These are phyloP conservation scores for Trypoxylon attenuatum DNA, from an alignment of 2,888 invertebrate genomes.

Conservation along the genomic window DNA sequence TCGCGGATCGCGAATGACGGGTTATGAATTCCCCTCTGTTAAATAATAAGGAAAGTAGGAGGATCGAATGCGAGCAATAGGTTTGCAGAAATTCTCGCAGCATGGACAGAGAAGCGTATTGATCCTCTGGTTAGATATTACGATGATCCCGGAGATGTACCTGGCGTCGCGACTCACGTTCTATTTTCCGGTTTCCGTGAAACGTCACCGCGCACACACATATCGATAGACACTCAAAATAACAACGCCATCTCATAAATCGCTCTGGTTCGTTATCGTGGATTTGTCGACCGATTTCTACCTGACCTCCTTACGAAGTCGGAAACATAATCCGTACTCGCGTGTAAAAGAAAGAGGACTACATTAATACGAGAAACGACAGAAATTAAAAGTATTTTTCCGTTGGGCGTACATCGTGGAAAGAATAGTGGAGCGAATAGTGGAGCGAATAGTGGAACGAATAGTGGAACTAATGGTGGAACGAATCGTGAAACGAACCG, in stretches of 20 bases:
- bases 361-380: neutral
- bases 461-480: slow-evolving; percentile 2
- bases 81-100: slow-evolving; percentile 9
- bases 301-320: slow-evolving; percentile 15
- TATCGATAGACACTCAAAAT: slow-evolving; percentile 32
- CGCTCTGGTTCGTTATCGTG: slow-evolving; percentile 31
- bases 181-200: slow-evolving; percentile 34
- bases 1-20: too few species aligned
- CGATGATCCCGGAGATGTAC: slow-evolving; percentile 41
- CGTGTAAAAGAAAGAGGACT: slow-evolving; percentile 18
- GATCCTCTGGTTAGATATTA: slow-evolving; percentile 24
- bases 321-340: slow-evolving; percentile 6
- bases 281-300: slow-evolving; percentile 31
- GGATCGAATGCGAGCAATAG: neutral
- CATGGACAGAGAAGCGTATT: slow-evolving; percentile 33
- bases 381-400: neutral
- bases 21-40: too few species aligned
- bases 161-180: slow-evolving; percentile 45
- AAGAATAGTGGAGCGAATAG: slow-evolving; percentile 1
- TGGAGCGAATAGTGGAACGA: slow-evolving; percentile 4
- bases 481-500: too few species aligned
- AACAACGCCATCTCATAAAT: slow-evolving; percentile 40
- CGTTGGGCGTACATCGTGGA: slow-evolving; percentile 3
- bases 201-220: slow-evolving; percentile 41
- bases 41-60: too few species aligned